These are phyloP conservation scores for Speoplatyrhinus poulsoni DNA, from an alignment of 2,113 vertebrate genomes.

Conservation along the genomic window DNA sequence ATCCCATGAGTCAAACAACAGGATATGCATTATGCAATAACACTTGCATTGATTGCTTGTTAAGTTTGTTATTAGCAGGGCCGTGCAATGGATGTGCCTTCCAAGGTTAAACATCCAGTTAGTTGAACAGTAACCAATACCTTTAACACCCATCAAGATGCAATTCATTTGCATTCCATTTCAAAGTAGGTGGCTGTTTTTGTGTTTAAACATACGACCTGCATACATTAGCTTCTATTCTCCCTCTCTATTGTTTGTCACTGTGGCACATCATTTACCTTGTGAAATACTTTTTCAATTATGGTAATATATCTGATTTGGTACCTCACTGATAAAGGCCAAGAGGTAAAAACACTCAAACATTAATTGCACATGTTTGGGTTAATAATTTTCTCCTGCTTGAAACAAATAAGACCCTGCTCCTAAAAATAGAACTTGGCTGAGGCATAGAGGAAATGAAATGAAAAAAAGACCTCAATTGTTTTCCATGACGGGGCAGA, in stretches of 20 bases:
- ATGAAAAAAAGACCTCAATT: slow-evolving; percentile 40
- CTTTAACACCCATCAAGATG: slow-evolving; percentile 6
- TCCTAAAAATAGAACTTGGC: slow-evolving; percentile 46
- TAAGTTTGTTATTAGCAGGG: not conserved
- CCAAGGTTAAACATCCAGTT: not conserved
- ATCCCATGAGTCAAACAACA: slow-evolving; percentile 1
- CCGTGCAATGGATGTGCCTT: not conserved
- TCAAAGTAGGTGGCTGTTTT: slow-evolving; percentile 17
- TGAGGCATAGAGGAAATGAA: slow-evolving; percentile 41
- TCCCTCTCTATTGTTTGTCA: no score
- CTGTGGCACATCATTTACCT: not conserved
- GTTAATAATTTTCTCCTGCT: slow-evolving; percentile 35
- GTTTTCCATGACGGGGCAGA: slow-evolving; percentile 41
- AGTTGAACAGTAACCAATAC: slow-evolving; percentile 17
- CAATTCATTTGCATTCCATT: slow-evolving; percentile 45
- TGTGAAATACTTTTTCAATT: slow-evolving; percentile 7
- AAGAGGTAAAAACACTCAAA: slow-evolving; percentile 6
- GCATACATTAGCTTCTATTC: no score
- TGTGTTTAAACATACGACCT: not conserved
- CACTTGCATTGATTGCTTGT: slow-evolving; percentile 16
- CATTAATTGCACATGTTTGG: slow-evolving; percentile 25
- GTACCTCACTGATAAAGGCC: not conserved
- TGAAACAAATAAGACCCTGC: slow-evolving; percentile 18
- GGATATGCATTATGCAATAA: not conserved
- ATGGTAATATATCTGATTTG: slow-evolving; percentile 14